phyloP scores from a whole-genome alignment of 2,797 vertebrate genomes.

The Gastrophryne carolinensis region DNA sequence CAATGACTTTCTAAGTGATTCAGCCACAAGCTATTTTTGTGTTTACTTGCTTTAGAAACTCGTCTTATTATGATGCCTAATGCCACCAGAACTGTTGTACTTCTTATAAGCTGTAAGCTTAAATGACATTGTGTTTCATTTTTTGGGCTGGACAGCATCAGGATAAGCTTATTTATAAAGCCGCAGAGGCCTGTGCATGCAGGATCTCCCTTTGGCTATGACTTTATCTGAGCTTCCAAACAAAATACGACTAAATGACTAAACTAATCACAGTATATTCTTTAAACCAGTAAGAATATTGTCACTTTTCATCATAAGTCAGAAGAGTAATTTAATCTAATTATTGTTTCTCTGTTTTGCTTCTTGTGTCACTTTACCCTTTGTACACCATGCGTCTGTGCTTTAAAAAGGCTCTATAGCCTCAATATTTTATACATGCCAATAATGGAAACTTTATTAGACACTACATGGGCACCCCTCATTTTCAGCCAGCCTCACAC shows the following conservation, averaged over 20 bases:
- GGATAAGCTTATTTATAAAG: background rate
- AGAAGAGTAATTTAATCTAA: conserved; percentile 56
- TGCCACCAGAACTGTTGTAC: background rate
- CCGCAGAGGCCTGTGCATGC: conserved; percentile 30
- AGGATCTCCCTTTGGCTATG: conserved; percentile 49
- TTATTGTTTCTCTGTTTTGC: conserved; percentile 22
- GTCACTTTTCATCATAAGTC: conserved; percentile 53
- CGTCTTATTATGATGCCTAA: background rate
- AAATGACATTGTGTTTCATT: background rate
- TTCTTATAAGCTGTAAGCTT: background rate
- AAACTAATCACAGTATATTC: conserved; percentile 61
- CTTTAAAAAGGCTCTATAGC: too few relatives aligned
- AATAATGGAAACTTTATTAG: too few relatives aligned
- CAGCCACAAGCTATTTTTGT: background rate
- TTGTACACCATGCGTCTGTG: too few relatives aligned
- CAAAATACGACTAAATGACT: conserved; percentile 59
- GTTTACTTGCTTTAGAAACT: background rate
- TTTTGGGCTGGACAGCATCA: conserved; percentile 1
- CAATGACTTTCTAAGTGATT: conserved; percentile 17
- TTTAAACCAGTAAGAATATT: conserved; percentile 53
- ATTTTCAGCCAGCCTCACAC: too few relatives aligned
- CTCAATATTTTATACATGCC: too few relatives aligned
- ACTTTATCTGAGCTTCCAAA: conserved; percentile 57
- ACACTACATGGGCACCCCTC: too few relatives aligned
- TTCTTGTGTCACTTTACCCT: background rate